A percentile compares a stretch with the other conserved stretches of the same genome.
Conservation (phyloP, 2,113 vertebrate species). For the Panthera uncia region DNA sequence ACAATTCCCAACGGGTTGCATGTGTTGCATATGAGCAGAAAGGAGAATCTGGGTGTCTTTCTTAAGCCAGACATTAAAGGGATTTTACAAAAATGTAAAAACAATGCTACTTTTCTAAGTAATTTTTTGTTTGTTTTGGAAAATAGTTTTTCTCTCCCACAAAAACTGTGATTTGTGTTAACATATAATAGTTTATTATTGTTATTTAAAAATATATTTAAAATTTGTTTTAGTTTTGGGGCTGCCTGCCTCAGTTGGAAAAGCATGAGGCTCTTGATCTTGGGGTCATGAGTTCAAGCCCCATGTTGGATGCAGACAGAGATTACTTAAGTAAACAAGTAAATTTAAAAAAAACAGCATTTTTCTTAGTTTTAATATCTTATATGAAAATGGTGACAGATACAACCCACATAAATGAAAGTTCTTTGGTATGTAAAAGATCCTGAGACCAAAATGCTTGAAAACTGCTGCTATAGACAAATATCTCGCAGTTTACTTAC, state of each 20-base stretch:
- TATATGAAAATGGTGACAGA: neutral
- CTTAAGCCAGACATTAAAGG: neutral
- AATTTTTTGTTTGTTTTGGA: neutral
- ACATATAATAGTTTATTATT: neutral
- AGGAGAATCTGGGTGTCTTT: neutral
- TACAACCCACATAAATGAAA: slow-evolving; percentile 11
- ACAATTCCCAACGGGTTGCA: neutral
- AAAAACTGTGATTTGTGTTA: slow-evolving; percentile 33
- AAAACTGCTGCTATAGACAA: neutral
- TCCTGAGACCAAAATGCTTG: neutral
- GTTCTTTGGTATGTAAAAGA: neutral
- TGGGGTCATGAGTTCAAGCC: neutral
- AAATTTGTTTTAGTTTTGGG: neutral
- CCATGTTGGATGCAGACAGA: neutral
- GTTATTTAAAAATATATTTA: neutral
- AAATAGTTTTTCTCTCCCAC: neutral
- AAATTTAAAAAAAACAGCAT: neutral
- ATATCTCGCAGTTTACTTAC: slow-evolving; percentile 2
- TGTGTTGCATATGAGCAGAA: neutral
- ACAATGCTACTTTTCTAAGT: neutral
- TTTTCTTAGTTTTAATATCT: slow-evolving; percentile 18
- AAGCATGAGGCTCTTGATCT: neutral
- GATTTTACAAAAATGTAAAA: slow-evolving; percentile 27
- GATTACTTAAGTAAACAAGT: neutral
- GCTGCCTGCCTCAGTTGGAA: neutral